Base-by-base conservation (phyloP, 1,140 invertebrate species). In the Anoplophora glabripennis region DNA sequence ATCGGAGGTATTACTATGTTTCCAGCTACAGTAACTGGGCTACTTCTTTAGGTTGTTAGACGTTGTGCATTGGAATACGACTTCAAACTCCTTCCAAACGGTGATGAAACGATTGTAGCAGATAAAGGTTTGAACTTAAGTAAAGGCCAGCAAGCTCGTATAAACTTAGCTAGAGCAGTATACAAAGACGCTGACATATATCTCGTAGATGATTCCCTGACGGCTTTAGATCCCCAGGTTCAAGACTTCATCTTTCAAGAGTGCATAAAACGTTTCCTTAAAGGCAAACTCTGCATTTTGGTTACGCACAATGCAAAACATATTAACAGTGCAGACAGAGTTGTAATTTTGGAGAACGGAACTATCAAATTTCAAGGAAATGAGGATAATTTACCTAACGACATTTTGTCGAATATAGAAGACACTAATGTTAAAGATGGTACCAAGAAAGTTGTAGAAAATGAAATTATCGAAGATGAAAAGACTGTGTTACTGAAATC, bases 251-350 rank as follows among this genome's bases (percentile, higher is more conserved):
- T 89, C 12, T 88, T 89, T 66, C 82, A 89, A 64, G 79, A 86
- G n/a, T 89, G 87, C 63, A 82, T 90, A 46, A 78, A 78, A 7
- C 83, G 83, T 7, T 88, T 85, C 68, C 73, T 94, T 58, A 80
- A 82, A 21, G 76, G 83, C 17, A 87, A 92, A 67, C 87, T 88
- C 7, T 77, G 86, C 0, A 83, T 96, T 68, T 78, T 94, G 12
- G 89, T 93, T 3, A 95, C 92, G 0, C 92, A 96, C 76, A 93
- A 95, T 72, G 72, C 94, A 49, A 90, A 93, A 71, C 92, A 90
- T 69, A 93, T 70, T 61, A 83, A 72, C 83, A 81, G 41, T 14
- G 48, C 34, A 12, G 53, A 57, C 9, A 56, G 12, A 1, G 53
- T 63, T 15, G 12, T 56, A 1, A 48, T 61, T 28, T 34, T 66